A percentile compares a stretch with the other conserved stretches of the same genome.
phyloP scores from a whole-genome alignment of 2,797 vertebrate species.

The Semotilus atromaculatus region DNA sequence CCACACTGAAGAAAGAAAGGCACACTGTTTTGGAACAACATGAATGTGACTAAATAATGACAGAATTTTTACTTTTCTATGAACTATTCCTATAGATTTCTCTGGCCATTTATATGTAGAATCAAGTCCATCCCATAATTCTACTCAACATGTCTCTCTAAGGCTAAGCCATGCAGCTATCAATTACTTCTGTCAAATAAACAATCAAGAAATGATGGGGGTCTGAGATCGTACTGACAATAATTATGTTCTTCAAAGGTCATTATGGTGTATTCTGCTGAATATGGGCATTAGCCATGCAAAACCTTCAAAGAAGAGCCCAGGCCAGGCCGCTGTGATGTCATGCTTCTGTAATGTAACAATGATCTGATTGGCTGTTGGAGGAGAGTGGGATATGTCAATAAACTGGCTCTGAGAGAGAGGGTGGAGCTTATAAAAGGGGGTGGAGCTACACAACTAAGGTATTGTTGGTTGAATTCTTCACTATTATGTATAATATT shows the following conservation, averaged over 20 bases:
- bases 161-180: slow-evolving; percentile 67
- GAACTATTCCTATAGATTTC: slow-evolving; percentile 72
- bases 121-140: slow-evolving; percentile 55
- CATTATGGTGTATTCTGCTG: slow-evolving; percentile 59
- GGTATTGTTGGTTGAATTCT: slow-evolving; percentile 79
- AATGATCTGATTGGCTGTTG: slow-evolving; percentile 21
- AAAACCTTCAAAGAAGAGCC: slow-evolving; percentile 88
- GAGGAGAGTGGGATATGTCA: slow-evolving; percentile 72
- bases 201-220: slow-evolving; percentile 58
- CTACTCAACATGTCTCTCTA: slow-evolving; percentile 44
- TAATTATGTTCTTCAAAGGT: slow-evolving; percentile 44
- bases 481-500: slow-evolving; percentile 76
- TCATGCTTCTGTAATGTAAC: slow-evolving; percentile 86
- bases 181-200: slow-evolving; percentile 45
- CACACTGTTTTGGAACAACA: not conserved
- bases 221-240: slow-evolving; percentile 35
- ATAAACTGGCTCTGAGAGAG: slow-evolving; percentile 72
- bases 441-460: slow-evolving; percentile 73
- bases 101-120: slow-evolving; percentile 65
- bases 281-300: slow-evolving; percentile 87
- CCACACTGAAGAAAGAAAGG: not conserved
- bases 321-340: slow-evolving; percentile 78
- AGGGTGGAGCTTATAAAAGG: slow-evolving; percentile 52
- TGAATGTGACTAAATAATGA: not conserved
- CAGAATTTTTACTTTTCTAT: slow-evolving; percentile 9